Conservation (phyloP, 92 coral and sea anemone genomes). For the Porites lobata region DNA sequence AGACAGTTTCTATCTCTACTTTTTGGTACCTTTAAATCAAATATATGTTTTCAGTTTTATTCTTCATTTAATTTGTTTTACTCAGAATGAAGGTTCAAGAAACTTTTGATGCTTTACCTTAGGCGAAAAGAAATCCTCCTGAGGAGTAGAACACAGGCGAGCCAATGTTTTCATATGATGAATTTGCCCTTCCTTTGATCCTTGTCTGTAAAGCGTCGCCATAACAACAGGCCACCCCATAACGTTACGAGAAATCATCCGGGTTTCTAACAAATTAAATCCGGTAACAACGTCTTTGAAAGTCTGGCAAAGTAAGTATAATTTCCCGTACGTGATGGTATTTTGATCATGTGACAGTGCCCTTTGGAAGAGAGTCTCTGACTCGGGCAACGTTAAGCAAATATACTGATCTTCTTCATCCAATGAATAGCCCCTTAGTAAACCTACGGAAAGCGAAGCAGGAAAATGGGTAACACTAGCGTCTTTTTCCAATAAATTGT, state of each 20-base stretch:
- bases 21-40: no score
- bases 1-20: no score
- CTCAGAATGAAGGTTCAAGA: neutral
- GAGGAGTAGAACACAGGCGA: conserved; percentile 89
- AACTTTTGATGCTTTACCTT: conserved; percentile 67
- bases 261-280: conserved; percentile 90
- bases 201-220: conserved; percentile 90
- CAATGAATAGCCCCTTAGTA: conserved; percentile 72
- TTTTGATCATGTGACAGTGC: conserved; percentile 75
- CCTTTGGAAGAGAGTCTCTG: conserved; percentile 77
- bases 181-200: conserved; percentile 89
- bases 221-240: conserved; percentile 96
- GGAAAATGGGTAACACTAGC: neutral
- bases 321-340: conserved; percentile 78
- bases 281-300: conserved; percentile 88
- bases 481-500: conserved; percentile 2
- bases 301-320: conserved; percentile 93
- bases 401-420: conserved; percentile 81
- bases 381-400: conserved; percentile 82
- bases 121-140: conserved; percentile 91
- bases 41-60: no score
- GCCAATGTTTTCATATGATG: conserved; percentile 95
- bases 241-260: conserved; percentile 87
- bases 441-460: conserved; percentile 27
- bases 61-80: no score